Percentiles rank a stretch among this genome's conserved stretches.
Evolutionary conservation across 2,888 invertebrate genomes (phyloP).

Genomic region (Ophion slaviceki): DNA sequence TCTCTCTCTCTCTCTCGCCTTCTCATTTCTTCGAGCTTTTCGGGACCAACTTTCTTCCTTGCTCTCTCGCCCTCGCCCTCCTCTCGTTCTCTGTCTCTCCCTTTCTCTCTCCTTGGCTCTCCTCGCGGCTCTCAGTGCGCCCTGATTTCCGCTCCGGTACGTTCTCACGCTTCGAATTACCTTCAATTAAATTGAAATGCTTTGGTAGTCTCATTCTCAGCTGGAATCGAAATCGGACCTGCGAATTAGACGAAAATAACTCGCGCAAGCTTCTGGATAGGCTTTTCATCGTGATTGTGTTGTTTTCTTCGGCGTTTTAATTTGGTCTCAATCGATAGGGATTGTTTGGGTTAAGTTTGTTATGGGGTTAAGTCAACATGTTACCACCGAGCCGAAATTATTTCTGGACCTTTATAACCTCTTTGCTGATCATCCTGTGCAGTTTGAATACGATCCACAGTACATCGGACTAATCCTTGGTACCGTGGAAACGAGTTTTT

Average conservation of each 20-base stretch:
- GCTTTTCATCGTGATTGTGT: neutral
- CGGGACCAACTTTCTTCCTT: neutral
- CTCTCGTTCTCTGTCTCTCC: neutral
- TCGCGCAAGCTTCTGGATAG: slow-evolving; percentile 20
- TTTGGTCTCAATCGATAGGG: neutral
- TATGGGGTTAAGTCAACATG: too few species aligned
- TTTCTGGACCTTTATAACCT: too few species aligned
- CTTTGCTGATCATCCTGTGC: too few species aligned
- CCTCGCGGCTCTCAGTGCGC: slow-evolving; percentile 27
- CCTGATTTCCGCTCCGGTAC: slow-evolving; percentile 59
- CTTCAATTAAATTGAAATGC: slow-evolving; percentile 65
- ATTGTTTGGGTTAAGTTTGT: neutral
- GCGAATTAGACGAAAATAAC: slow-evolving; percentile 40
- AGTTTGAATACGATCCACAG: too few species aligned
- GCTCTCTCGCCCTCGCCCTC: neutral
- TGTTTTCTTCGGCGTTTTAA: neutral
- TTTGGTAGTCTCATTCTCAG: slow-evolving; percentile 57
- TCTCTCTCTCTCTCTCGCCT: neutral
- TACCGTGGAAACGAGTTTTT: too few species aligned
- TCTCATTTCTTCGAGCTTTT: slow-evolving; percentile 39
- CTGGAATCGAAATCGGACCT: slow-evolving; percentile 52
- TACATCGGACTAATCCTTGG: too few species aligned
- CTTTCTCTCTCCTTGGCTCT: neutral
- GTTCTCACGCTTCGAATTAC: slow-evolving; percentile 63
- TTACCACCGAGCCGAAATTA: too few species aligned